phyloP scores from a whole-genome alignment of 1,140 invertebrate genomes.

The Chelonus insularis region DNA sequence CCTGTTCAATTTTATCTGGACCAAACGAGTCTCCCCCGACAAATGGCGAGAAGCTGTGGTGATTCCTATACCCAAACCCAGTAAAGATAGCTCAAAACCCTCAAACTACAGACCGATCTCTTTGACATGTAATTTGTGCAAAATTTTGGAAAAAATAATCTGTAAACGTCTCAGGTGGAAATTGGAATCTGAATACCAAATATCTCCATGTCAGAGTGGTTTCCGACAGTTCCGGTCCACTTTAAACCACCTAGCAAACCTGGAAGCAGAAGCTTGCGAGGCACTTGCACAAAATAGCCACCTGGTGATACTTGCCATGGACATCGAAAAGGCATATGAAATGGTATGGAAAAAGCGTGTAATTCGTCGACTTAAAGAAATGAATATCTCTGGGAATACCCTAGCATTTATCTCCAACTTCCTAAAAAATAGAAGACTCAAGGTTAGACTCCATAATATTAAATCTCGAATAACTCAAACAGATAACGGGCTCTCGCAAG shows the following conservation, averaged over 20 bases:
- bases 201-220: constrained; percentile 30
- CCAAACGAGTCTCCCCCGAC: constrained; percentile 32
- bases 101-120: constrained; percentile 43
- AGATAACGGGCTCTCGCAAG: constrained; percentile 20
- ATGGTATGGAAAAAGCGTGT: not conserved
- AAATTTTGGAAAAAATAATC: constrained; percentile 42
- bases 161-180: constrained; percentile 26
- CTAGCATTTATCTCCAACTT: not conserved
- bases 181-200: constrained; percentile 29
- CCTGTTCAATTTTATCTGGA: constrained; percentile 39
- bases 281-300: constrained; percentile 34
- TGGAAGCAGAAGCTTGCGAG: constrained; percentile 34
- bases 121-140: constrained; percentile 40
- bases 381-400: not conserved
- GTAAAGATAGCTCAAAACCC: constrained; percentile 35
- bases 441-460: not conserved
- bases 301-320: constrained; percentile 14
- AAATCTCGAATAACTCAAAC: not conserved
- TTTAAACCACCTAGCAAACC: constrained; percentile 28
- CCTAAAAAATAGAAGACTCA: not conserved
- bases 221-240: constrained; percentile 37
- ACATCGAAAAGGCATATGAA: constrained; percentile 11
- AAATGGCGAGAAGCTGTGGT: constrained; percentile 44
- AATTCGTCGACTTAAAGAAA: not conserved
- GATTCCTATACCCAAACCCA: constrained; percentile 45